A percentile compares a stretch with the other conserved stretches of the same genome.
Conservation (phyloP, 2,888 invertebrate genomes). For the Tipula lateralis region DNA sequence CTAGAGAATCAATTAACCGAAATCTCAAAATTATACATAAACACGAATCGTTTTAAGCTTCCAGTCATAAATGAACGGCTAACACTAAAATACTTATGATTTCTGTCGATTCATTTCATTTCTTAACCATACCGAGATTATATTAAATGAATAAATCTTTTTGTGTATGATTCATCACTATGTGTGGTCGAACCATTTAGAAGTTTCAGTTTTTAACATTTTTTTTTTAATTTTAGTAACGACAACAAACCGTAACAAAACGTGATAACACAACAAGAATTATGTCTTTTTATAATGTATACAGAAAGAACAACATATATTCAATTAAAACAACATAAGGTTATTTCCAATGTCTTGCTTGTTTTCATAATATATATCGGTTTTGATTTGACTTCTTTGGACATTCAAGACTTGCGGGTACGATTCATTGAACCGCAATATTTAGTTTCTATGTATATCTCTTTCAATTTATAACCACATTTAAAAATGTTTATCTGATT, state of each 20-base stretch:
- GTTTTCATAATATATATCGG: not conserved
- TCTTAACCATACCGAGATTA: not conserved
- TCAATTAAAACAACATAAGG: not conserved
- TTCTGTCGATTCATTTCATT: not conserved
- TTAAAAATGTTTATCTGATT: not conserved
- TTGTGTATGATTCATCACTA: not conserved
- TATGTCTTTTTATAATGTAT: not conserved
- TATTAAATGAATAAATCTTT: not conserved
- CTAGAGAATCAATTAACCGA: not conserved
- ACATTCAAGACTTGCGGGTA: not conserved
- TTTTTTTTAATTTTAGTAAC: not conserved
- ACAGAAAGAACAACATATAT: not conserved
- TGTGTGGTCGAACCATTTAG: slow-evolving; percentile 1
- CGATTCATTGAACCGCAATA: not conserved
- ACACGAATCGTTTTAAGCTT: not conserved
- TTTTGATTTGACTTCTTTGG: not conserved
- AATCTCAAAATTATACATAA: not conserved
- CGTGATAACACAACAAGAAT: slow-evolving; percentile 11
- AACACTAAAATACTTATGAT: not conserved
- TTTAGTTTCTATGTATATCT: not conserved
- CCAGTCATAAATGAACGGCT: not conserved
- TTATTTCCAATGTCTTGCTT: not conserved
- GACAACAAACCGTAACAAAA: not conserved
- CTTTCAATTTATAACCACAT: no score
- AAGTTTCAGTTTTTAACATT: not conserved